Evolutionary conservation across 2,888 invertebrate genomes (phyloP).

Genomic region (Trichogramma dendrolimi): DNA sequence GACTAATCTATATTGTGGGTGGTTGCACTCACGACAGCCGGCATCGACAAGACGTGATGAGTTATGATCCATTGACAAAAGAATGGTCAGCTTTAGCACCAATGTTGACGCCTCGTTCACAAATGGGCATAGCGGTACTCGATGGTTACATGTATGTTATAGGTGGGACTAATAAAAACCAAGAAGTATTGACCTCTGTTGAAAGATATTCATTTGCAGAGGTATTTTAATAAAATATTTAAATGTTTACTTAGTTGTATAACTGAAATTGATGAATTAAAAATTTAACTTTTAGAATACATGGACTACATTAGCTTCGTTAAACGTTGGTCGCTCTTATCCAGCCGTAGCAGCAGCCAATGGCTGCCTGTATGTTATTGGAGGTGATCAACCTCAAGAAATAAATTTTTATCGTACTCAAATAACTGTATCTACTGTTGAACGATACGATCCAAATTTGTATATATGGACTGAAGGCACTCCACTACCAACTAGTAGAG

Average conservation of each 20-base stretch:
- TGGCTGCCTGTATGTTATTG: slow-evolving; percentile 77
- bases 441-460: slow-evolving; percentile 76
- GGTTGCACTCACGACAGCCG: slow-evolving; percentile 79
- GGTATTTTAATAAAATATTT: slow-evolving; percentile 51
- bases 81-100: slow-evolving; percentile 74
- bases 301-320: slow-evolving; percentile 73
- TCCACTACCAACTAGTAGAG: slow-evolving; percentile 76
- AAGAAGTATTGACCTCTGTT: slow-evolving; percentile 76
- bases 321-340: slow-evolving; percentile 73
- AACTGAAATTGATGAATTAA: neutral
- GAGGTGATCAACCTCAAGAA: slow-evolving; percentile 78
- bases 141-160: slow-evolving; percentile 81
- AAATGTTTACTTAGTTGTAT: neutral
- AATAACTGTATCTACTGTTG: slow-evolving; percentile 77
- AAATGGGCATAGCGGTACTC: slow-evolving; percentile 85
- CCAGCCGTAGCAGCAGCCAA: slow-evolving; percentile 83
- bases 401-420: slow-evolving; percentile 81
- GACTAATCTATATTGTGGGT: slow-evolving; percentile 84
- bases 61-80: slow-evolving; percentile 75
- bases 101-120: slow-evolving; percentile 78
- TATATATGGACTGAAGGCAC: slow-evolving; percentile 76
- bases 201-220: slow-evolving; percentile 79
- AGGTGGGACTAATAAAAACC: slow-evolving; percentile 80
- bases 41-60: slow-evolving; percentile 74
- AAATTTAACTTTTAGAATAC: slow-evolving; percentile 57